These are phyloP conservation scores for Stegodyphus dumicola DNA, from an alignment of 1,140 invertebrate species.

Conservation along the genomic window DNA sequence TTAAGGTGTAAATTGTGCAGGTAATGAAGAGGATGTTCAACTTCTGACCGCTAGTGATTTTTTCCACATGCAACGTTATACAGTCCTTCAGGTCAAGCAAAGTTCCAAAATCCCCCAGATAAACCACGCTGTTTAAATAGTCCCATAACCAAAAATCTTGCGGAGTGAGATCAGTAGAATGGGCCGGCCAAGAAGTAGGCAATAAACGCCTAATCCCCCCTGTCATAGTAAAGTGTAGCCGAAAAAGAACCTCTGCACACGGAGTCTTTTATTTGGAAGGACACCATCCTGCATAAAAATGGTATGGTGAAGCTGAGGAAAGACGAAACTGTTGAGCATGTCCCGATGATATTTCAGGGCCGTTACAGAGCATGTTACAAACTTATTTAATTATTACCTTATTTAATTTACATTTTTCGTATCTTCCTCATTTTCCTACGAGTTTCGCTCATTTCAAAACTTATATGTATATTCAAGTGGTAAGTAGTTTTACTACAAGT, in stretches of 20 bases:
- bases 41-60: not conserved
- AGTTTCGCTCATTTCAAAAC: not conserved
- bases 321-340: not conserved
- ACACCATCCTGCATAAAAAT: not conserved
- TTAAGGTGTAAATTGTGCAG: not conserved
- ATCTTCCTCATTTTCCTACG: not conserved
- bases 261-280: too few species aligned
- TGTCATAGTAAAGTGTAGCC: too few species aligned
- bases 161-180: not conserved
- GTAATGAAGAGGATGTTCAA: not conserved
- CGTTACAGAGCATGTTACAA: not conserved
- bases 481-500: not conserved
- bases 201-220: too few species aligned
- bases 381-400: not conserved
- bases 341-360: not conserved
- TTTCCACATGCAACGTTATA: not conserved
- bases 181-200: too few species aligned
- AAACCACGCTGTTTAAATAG: not conserved
- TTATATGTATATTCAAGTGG: not conserved
- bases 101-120: not conserved
- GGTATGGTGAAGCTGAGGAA: not conserved
- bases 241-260: too few species aligned
- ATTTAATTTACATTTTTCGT: not conserved
- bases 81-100: not conserved
- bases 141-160: not conserved